Percentiles rank a stretch among this genome's conserved stretches.
phyloP scores from a whole-genome alignment of 2,797 vertebrate species.

The Tinamus major region DNA sequence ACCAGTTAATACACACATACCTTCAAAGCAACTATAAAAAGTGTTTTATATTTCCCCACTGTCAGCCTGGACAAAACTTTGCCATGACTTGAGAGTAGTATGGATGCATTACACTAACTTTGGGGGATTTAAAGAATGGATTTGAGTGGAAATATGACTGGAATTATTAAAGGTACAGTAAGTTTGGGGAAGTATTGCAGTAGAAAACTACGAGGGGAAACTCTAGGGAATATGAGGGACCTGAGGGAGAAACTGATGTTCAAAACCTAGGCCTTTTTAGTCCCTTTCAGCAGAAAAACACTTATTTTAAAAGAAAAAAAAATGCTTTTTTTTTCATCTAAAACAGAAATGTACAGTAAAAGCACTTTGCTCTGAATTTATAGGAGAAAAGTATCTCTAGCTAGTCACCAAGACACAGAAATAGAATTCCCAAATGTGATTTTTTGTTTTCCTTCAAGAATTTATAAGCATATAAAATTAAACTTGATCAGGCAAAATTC shows the following conservation, averaged over 20 bases:
- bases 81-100: background rate
- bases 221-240: background rate
- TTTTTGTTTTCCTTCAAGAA: background rate
- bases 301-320: background rate
- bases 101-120: background rate
- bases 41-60: background rate
- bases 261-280: background rate
- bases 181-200: background rate
- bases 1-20: background rate
- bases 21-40: background rate
- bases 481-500: background rate
- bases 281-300: background rate
- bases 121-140: background rate
- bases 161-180: background rate
- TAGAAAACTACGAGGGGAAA: background rate
- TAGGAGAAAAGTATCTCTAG: background rate
- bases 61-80: background rate
- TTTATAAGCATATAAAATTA: background rate
- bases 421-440: background rate
- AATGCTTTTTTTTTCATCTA: background rate
- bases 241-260: background rate
- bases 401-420: background rate
- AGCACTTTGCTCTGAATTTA: background rate
- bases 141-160: background rate
- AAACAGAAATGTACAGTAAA: background rate